Conservation (phyloP, 2,113 vertebrate species). For the Oryzias melastigma region DNA sequence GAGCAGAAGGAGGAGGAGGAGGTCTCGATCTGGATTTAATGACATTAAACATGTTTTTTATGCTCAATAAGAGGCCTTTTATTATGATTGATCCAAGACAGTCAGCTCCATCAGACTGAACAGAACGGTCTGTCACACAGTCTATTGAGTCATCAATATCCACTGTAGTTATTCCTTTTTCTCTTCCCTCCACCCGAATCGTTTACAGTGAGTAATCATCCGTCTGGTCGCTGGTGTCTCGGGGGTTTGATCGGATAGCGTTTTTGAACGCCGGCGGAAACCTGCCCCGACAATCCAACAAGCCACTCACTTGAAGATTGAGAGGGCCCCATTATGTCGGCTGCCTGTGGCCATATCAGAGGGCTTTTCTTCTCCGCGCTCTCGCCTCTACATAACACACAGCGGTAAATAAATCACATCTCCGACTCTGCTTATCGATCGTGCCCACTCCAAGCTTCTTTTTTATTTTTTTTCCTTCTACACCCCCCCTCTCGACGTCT, state of each 20-base stretch:
- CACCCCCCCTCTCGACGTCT: constrained; percentile 1
- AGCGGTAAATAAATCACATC: constrained; percentile 96
- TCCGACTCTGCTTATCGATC: constrained; percentile 92
- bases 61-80: constrained; percentile 89
- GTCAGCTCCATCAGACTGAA: constrained; percentile 90
- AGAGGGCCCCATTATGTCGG: constrained; percentile 94
- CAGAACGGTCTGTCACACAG: constrained; percentile 93
- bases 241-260: constrained; percentile 89
- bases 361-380: constrained; percentile 51
- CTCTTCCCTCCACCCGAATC: constrained; percentile 65
- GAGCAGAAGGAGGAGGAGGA: constrained; percentile 2
- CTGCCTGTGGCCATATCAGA: constrained; percentile 87
- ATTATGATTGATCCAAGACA: constrained; percentile 94
- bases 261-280: constrained; percentile 84
- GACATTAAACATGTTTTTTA: constrained; percentile 96
- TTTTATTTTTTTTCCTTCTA: neutral
- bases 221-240: constrained; percentile 89
- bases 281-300: constrained; percentile 87
- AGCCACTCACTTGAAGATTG: constrained; percentile 90
- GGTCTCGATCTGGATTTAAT: constrained; percentile 87
- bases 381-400: constrained; percentile 90
- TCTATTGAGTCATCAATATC: constrained; percentile 99
- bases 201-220: constrained; percentile 98
- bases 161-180: constrained; percentile 68
- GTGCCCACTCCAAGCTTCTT: constrained; percentile 62